These are phyloP conservation scores for Burhinus oedicnemus DNA, from an alignment of 2,113 vertebrate genomes.

Conservation along the genomic window DNA sequence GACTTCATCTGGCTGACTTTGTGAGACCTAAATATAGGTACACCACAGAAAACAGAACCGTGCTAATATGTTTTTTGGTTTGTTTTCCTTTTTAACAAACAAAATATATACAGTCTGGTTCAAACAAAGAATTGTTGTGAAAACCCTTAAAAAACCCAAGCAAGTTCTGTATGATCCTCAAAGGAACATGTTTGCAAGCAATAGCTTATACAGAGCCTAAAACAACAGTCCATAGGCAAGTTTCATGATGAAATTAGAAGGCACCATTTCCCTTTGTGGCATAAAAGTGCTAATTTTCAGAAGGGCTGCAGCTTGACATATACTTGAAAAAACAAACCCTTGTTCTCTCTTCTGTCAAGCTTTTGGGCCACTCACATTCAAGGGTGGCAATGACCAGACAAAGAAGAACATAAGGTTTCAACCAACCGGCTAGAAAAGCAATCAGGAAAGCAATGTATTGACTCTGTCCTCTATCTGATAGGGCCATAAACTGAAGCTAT, in stretches of 20 bases:
- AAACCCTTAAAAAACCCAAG: neutral
- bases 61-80: neutral
- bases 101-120: neutral
- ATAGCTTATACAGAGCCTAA: neutral
- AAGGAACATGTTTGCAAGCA: neutral
- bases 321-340: neutral
- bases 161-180: neutral
- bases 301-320: neutral
- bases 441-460: neutral
- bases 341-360: neutral
- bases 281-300: neutral
- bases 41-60: neutral
- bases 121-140: neutral
- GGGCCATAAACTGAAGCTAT: neutral
- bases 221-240: neutral
- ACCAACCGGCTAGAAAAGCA: neutral
- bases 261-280: neutral
- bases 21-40: neutral
- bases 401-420: neutral
- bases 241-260: neutral
- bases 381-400: neutral
- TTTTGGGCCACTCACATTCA: neutral
- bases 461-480: neutral
- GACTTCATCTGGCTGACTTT: neutral
- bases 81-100: neutral